A percentile compares a stretch with the other conserved stretches of the same genome.
Evolutionary conservation across 37 sponge, comb jelly and placozoan genomes (phyloP).

Genomic region (Beroe ovata): DNA sequence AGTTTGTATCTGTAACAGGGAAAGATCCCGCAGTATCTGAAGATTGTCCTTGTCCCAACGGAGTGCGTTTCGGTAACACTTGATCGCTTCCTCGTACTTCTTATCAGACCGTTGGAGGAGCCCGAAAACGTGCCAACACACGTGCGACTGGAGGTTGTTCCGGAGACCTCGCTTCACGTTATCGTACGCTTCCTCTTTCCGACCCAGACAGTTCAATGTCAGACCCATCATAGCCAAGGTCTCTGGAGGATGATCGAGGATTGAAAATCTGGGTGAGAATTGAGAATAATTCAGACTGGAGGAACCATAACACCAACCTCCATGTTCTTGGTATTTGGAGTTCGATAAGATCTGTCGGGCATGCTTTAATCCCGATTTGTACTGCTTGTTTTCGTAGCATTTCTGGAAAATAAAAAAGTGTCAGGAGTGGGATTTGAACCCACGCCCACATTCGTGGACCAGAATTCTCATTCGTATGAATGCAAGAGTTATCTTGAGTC

Average conservation of each 20-base stretch:
- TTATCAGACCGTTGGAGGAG: conserved; percentile 92
- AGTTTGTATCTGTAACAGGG: conserved; percentile 92
- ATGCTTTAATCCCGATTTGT: conserved; percentile 93
- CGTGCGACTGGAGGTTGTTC: conserved; percentile 89
- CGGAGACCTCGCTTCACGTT: conserved; percentile 84
- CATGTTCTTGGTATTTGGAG: conserved; percentile 92
- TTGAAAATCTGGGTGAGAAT: too few species aligned
- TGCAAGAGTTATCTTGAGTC: conserved; percentile 86
- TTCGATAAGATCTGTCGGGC: conserved; percentile 90
- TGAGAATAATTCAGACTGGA: too few species aligned
- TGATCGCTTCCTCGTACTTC: conserved; percentile 96
- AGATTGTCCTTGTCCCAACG: conserved; percentile 70
- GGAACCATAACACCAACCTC: conserved; percentile 73
- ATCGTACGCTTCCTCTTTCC: conserved; percentile 91
- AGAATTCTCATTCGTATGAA: conserved; percentile 79
- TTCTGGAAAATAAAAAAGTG: conserved; percentile 80
- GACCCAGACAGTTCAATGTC: conserved; percentile 85
- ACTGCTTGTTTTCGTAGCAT: conserved; percentile 96
- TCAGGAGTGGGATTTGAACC: conserved; percentile 99
- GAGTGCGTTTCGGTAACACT: conserved; percentile 95
- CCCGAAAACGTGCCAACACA: conserved; percentile 99
- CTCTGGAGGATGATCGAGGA: too few species aligned
- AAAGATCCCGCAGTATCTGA: conserved; percentile 84
- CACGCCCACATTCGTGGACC: conserved; percentile 99
- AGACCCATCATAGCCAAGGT: conserved; percentile 97